Evolutionary conservation across 2,113 vertebrate genomes (phyloP), one percentile per base, ranked within the genome.

Genomic region (Urocolius indicus): DNA sequence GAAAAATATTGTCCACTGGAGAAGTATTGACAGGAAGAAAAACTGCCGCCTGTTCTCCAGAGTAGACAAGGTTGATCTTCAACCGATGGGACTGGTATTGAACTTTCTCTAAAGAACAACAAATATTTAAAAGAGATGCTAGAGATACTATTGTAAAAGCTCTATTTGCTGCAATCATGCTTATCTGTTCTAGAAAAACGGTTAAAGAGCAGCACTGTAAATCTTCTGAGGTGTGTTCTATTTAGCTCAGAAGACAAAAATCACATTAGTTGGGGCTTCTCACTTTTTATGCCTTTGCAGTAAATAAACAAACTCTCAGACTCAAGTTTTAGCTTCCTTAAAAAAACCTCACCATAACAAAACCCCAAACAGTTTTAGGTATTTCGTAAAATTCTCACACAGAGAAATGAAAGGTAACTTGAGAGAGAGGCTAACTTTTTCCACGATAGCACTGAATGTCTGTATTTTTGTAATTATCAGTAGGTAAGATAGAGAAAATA

Each of bases 1-100:
- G 88, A 89, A 82, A 94, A 95, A 88, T 88, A 82, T 11, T 88
- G 89, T 87, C 84, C 82, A 82, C 88, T 61, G 93, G 91, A 95
- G 91, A 97, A 93, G 38, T 65, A 81, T 1, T 91, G 90, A 91
- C 84, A 96, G 92, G 75, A 84, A 96, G 84, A 91, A 92, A 91
- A 93, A 61, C 51, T 82, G 93, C 76, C 91, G 93, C 76, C 91
- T 95, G 59, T 85, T 95, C 96, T 94, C 90, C 82, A 74, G 90
- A 95, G 93, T 41, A 95, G 91, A 95, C 94, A 90, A 96, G 91
- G 92, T 90, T 96, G 91, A 95, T 96, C 91, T 95, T 96, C 90
- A 92, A 75, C 87, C 72, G 8, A 96, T 95, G 93, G 89, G 41
- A 71, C 16, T 51, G 46, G 29, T 46, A 84, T 38, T 66, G 66